phyloP scores from a whole-genome alignment of 2,797 vertebrate species.

The Dendrocincla fuliginosa region DNA sequence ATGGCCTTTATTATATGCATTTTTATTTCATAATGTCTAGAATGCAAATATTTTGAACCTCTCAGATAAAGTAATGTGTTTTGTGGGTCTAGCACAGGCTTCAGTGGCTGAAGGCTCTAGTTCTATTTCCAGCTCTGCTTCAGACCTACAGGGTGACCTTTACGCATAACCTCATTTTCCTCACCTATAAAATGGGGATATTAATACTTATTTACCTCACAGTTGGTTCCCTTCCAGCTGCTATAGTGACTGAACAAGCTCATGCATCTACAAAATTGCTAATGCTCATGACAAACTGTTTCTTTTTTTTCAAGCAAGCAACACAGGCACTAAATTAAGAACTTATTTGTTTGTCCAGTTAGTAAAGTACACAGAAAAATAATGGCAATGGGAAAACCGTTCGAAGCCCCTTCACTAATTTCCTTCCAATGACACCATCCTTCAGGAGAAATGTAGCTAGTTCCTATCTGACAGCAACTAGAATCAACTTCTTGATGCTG shows the following conservation, averaged over 20 bases:
- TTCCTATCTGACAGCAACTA: neutral
- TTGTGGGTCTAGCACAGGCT: slow-evolving; percentile 12
- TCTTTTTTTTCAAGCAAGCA: neutral
- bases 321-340: neutral
- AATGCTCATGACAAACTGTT: neutral
- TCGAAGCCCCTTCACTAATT: neutral
- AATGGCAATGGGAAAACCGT: neutral
- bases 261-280: slow-evolving; percentile 27
- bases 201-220: slow-evolving; percentile 64
- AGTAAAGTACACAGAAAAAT: neutral
- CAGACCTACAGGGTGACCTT: slow-evolving; percentile 50
- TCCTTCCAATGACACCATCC: neutral
- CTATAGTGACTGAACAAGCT: slow-evolving; percentile 38
- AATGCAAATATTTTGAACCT: neutral
- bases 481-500: neutral
- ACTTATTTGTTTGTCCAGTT: neutral
- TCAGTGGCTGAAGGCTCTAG: slow-evolving; percentile 41
- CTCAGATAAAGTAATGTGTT: neutral
- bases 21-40: neutral
- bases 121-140: slow-evolving; percentile 60
- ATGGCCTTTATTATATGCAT: neutral
- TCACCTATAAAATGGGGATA: slow-evolving; percentile 46
- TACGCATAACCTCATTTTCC: slow-evolving; percentile 41
- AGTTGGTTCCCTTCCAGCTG: slow-evolving; percentile 62
- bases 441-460: neutral